These are phyloP conservation scores for Diaphora mendica DNA, from an alignment of 2,888 invertebrate species.

Conservation along the genomic window DNA sequence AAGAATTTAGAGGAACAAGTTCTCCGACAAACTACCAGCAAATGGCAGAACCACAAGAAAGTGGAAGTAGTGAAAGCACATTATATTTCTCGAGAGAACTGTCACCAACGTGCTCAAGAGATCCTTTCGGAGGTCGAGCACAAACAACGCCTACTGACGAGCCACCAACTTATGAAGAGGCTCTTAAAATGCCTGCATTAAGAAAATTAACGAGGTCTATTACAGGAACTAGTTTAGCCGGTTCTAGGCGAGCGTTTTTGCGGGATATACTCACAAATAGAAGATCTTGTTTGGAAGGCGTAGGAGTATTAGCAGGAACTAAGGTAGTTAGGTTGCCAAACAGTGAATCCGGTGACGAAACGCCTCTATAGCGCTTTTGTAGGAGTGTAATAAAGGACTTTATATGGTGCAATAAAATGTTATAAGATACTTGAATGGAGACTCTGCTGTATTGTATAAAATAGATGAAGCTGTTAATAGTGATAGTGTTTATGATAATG, in stretches of 20 bases:
- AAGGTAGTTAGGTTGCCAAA: constrained; percentile 78
- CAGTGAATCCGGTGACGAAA: constrained; percentile 78
- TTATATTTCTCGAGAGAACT: constrained; percentile 78
- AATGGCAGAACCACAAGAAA: constrained; percentile 69
- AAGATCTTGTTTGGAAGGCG: constrained; percentile 81
- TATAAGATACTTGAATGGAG: constrained; percentile 41
- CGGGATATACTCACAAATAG: constrained; percentile 81
- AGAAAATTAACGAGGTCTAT: constrained; percentile 87
- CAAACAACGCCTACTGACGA: constrained; percentile 86
- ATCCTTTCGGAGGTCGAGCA: constrained; percentile 87
- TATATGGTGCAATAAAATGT: constrained; percentile 77
- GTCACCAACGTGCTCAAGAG: constrained; percentile 85
- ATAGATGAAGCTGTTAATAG: constrained; percentile 49
- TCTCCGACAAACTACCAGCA: constrained; percentile 71
- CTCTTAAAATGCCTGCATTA: constrained; percentile 87
- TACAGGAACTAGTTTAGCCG: constrained; percentile 85
- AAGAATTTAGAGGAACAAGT: constrained; percentile 71
- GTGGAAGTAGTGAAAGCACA: constrained; percentile 66
- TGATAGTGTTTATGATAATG: constrained; percentile 55
- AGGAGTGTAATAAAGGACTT: constrained; percentile 64
- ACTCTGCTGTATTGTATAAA: constrained; percentile 37
- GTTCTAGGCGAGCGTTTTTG: constrained; percentile 81
- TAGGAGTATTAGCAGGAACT: constrained; percentile 77
- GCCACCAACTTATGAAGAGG: constrained; percentile 89
- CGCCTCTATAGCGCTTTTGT: constrained; percentile 77